Conservation (phyloP, 2,888 invertebrate genomes). For the Luperina testacea region DNA sequence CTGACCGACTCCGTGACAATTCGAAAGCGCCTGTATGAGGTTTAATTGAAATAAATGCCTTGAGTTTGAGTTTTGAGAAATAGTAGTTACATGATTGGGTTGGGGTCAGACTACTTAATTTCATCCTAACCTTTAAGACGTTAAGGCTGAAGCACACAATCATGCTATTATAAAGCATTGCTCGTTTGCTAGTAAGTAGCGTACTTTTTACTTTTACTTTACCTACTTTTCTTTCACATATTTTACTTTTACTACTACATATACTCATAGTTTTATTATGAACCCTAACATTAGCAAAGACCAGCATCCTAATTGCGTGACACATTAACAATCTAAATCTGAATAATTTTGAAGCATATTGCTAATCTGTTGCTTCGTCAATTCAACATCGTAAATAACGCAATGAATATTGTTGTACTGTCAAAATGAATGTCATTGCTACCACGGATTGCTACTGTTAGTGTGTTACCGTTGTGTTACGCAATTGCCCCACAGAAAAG, state of each 20-base stretch:
- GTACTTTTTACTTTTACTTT: neutral
- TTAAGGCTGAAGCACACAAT: neutral
- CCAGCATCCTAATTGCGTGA: no score
- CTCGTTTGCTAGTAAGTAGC: neutral
- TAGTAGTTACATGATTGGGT: neutral
- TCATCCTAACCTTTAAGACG: neutral
- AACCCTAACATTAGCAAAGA: neutral
- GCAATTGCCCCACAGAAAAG: neutral
- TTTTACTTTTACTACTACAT: neutral
- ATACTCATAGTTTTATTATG: neutral
- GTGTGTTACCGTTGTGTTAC: no score
- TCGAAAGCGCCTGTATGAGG: neutral
- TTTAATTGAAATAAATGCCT: neutral
- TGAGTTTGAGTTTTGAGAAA: no score
- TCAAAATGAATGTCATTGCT: no score
- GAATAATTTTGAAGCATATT: no score
- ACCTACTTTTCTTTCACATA: no score
- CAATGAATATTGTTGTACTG: no score
- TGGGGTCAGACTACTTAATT: neutral
- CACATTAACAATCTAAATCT: no score
- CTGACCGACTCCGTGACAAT: no score
- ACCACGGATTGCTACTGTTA: no score
- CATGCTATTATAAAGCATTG: neutral
- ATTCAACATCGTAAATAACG: no score
- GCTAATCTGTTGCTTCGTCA: no score